A percentile compares a stretch with the other conserved stretches of the same genome.
Conservation (phyloP, 1,140 invertebrate genomes). For the Rhopalosiphum padi region DNA sequence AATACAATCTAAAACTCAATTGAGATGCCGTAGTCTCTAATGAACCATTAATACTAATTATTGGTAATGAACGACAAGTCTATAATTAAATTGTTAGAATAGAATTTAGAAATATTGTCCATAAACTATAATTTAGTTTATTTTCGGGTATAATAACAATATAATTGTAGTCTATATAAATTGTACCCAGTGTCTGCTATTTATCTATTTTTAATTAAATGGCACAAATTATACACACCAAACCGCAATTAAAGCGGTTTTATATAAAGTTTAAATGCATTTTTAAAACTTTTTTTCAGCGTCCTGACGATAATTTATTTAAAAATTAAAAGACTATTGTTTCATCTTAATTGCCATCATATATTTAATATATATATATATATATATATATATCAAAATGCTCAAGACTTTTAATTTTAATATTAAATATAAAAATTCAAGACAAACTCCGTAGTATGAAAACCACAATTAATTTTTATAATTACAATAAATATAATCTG, state of each 20-base stretch:
- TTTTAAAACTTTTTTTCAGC: slow-evolving; percentile 16
- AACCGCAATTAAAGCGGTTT: neutral
- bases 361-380: neutral
- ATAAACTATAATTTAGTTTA: neutral
- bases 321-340: slow-evolving; percentile 9
- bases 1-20: neutral
- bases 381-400: neutral
- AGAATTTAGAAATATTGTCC: neutral
- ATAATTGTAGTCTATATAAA: neutral
- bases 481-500: neutral
- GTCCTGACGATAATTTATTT: neutral
- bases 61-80: too few relatives aligned
- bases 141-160: neutral
- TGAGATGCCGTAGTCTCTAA: neutral
- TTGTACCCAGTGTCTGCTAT: neutral
- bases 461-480: neutral
- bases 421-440: neutral
- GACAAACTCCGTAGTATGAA: neutral
- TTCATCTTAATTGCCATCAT: neutral
- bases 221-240: neutral
- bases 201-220: slow-evolving; percentile 16
- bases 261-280: neutral
- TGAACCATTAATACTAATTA: too few relatives aligned
- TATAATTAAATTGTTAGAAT: too few relatives aligned
- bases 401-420: neutral